Evolutionary conservation across 2,888 invertebrate species (phyloP), one percentile per base, ranked within the genome.

Genomic region (Euproctis similis): DNA sequence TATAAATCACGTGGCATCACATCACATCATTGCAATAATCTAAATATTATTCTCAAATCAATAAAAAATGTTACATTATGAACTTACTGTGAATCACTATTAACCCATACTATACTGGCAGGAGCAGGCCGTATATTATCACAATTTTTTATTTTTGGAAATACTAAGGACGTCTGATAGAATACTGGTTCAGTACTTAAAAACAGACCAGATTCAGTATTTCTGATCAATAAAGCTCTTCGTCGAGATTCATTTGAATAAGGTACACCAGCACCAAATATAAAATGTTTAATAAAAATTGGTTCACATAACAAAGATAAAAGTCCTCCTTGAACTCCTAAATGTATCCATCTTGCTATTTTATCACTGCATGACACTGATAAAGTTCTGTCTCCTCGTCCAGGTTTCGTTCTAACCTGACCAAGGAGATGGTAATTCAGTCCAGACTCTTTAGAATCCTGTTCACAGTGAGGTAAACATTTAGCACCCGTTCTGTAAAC

Each of bases 281-380:
- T 89, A 34, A 95, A 86, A 28, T 89, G 87, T 29, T 85, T 72
- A 0, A 97, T 74, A 62, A 88, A 90, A 53, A 97, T 87, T 7
- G 92, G 90, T 33, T 82, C 56, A 2, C 78, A 66, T 12, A 96
- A 63, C 36, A 89, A 67, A 38, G 89, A 88, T 25, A 97, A 61
- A 2, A 97, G 72, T 2, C 93, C 89, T 2, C 97, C 97, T 81
- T 94, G 96, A 12, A 95, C 62, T 0, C 97, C 97, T 16, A 95
- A 60, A 36, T 92, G 81, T 58, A 92, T 90, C 97, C 97, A 98
- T 53, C 91, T 90, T 2, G 95, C 90, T 8, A 98, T 78, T 86
- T 98, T 98, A 73, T 98, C 97, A 69, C 96, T 97, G 69, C 97
- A 98, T 0, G 96, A 96, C 52, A 97, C 89, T 6, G 96, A 96